A percentile compares a stretch with the other conserved stretches of the same genome.
Evolutionary conservation across 2,888 invertebrate species (phyloP).

Genomic region (Schizaphis graminum): DNA sequence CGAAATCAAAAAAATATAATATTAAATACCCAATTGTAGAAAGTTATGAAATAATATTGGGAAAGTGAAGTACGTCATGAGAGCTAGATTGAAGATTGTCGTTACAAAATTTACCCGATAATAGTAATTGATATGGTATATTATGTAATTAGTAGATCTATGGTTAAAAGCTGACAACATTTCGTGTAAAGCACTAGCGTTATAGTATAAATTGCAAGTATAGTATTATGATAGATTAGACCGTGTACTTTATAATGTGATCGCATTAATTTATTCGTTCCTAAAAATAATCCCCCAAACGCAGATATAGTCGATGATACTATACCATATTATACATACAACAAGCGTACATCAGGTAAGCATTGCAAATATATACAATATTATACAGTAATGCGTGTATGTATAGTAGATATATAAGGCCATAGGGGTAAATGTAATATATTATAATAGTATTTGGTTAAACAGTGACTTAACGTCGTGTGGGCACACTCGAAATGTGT

Average conservation of each 20-base stretch:
- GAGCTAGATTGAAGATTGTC: not conserved
- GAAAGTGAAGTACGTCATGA: not conserved
- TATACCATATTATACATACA: not conserved
- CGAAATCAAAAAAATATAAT: not conserved
- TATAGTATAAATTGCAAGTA: no score
- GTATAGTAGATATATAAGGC: not conserved
- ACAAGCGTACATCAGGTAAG: not conserved
- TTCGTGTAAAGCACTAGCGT: no score
- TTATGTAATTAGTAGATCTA: not conserved
- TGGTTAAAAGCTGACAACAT: no score
- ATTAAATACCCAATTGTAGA: not conserved
- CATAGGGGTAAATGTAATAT: not conserved
- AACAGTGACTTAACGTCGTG: not conserved
- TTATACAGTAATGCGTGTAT: not conserved
- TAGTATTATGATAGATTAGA: not conserved
- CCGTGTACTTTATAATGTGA: not conserved
- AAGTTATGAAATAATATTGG: not conserved
- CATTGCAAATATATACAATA: not conserved
- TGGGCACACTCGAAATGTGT: slow-evolving; percentile 6
- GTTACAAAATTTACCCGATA: not conserved
- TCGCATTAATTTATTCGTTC: not conserved
- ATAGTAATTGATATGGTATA: not conserved
- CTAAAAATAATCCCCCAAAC: not conserved
- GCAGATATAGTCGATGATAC: not conserved
- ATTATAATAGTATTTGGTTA: slow-evolving; percentile 5